Percentiles rank a stretch among this genome's conserved stretches.
These are phyloP conservation scores for Cantharis flavilabris DNA, from an alignment of 2,888 invertebrate genomes.

Conservation along the genomic window DNA sequence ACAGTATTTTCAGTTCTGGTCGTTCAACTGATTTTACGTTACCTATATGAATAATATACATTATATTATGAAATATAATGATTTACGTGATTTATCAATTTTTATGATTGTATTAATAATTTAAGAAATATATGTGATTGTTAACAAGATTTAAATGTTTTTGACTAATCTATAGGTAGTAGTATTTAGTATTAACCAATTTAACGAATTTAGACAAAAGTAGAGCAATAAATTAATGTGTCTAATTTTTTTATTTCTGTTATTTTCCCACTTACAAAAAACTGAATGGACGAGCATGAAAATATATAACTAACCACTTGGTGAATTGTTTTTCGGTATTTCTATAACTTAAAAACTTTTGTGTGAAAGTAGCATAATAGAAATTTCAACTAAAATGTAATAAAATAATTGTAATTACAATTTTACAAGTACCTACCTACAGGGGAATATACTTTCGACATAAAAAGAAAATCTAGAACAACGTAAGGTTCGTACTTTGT, in stretches of 20 bases:
- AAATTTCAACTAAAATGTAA: not conserved
- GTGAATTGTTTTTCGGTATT: not conserved
- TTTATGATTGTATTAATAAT: not conserved
- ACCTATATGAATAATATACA: not conserved
- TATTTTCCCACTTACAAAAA: not conserved
- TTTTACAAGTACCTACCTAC: not conserved
- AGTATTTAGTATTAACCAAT: not conserved
- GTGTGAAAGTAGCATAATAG: not conserved
- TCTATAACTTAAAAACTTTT: not conserved
- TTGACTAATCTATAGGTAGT: not conserved
- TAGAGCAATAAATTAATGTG: not conserved
- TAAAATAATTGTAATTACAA: not conserved
- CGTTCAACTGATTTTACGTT: conserved; percentile 15
- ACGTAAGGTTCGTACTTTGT: not conserved
- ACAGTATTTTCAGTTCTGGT: conserved; percentile 19
- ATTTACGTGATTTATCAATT: not conserved
- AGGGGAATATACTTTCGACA: too few relatives aligned
- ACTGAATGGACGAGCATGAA: not conserved
- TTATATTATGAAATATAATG: not conserved
- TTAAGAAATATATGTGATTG: conserved; percentile 1
- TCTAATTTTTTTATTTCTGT: not conserved
- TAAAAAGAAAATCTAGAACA: too few relatives aligned
- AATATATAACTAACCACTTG: not conserved
- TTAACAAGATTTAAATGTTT: not conserved
- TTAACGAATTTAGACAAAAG: not conserved